Base-by-base conservation (phyloP, 2,797 vertebrate species). In the Pogonophryne albipinna region DNA sequence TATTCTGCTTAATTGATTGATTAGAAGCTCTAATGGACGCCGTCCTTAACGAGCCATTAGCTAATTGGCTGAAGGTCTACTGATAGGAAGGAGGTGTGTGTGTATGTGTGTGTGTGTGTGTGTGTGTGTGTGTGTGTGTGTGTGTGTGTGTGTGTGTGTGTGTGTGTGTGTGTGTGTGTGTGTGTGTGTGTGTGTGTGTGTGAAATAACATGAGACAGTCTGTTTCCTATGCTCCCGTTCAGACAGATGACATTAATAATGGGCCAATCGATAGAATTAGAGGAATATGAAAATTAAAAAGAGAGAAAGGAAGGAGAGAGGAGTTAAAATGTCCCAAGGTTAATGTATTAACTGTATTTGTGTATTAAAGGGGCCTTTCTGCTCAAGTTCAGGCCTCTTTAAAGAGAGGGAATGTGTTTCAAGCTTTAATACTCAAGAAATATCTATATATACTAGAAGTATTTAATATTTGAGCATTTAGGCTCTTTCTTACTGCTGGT, bases 41-140 rank as follows among this genome's bases (percentile, higher is more conserved):
- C 10, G 17, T 42, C 52, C 80, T 80, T 81, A 91, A 90, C 16
- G 58, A 92, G 76, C 83, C 84, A 91, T 91, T 91, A 91, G 87
- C 87, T 89, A 85, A 91, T 91, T 89, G 85, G 80, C 56, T 66
- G 62, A 38, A 74, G 59, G 41, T 52, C 27, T 34, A 53, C 45
- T 23, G 74, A 60, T 14, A 8, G 9, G 58, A 62, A 34, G 23
- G 52, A 16, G 3, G 50, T 23, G 57, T 66, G 69, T 41, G 79
- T 53, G 41, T 66, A 51, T 51, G 71, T 70, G 64, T 44, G 65
- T 64, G 69, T 62, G 51, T 50, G 68, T 56, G 71, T 65, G 67
- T 59, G 58, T 59, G 57, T 57, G 65, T 64, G 46, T 59, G 57
- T n/a, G 19, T 20, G 23, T 10, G 53, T 52, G 50, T 17, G 27